Evolutionary conservation across 2,888 invertebrate species (phyloP).

Genomic region (Caenorhabditis sp.): DNA sequence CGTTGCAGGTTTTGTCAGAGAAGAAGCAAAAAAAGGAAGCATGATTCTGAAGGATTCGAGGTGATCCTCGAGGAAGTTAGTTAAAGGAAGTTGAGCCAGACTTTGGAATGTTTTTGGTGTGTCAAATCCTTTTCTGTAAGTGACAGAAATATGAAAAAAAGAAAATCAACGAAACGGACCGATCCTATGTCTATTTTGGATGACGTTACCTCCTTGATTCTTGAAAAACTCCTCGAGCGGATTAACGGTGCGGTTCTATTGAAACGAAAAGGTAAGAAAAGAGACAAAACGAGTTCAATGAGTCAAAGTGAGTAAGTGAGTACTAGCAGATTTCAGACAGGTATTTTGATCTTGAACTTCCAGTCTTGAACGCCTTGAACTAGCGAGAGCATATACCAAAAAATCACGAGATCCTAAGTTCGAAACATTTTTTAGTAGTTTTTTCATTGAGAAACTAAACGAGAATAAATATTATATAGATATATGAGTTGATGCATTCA

Average conservation of each 20-base stretch:
- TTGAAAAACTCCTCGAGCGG: not conserved
- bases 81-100: not conserved
- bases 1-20: constrained; percentile 29
- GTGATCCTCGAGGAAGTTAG: not conserved
- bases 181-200: not conserved
- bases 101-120: not conserved
- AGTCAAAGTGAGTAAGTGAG: too few species aligned
- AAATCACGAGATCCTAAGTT: not conserved
- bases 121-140: not conserved
- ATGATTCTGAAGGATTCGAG: constrained; percentile 9
- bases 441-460: constrained; percentile 44
- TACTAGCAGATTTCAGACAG: too few species aligned
- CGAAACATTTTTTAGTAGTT: not conserved
- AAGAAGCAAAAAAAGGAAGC: constrained; percentile 17
- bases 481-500: constrained; percentile 41
- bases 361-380: too few species aligned
- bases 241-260: too few species aligned
- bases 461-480: not conserved
- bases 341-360: too few species aligned
- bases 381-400: too few species aligned
- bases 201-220: not conserved
- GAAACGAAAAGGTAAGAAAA: too few species aligned
- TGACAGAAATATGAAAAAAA: not conserved
- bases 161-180: not conserved
- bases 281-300: not conserved